phyloP scores from a whole-genome alignment of 2,888 invertebrate species.

The Andrena praecox region DNA sequence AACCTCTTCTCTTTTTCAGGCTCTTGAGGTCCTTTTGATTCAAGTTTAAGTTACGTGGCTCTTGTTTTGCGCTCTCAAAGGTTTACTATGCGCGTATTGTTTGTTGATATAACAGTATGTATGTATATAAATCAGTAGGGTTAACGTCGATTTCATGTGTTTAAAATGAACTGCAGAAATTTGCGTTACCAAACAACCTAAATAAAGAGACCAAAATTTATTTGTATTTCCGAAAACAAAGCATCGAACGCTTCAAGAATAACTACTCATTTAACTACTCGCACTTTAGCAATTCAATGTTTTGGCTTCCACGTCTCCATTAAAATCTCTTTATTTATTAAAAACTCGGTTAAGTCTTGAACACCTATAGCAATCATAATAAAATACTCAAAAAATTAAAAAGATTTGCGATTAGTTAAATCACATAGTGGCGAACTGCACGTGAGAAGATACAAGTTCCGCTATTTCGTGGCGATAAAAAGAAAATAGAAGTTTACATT shows the following conservation, averaged over 20 bases:
- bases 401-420: not conserved
- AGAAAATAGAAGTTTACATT: not conserved
- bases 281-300: not conserved
- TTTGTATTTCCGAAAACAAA: not conserved
- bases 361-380: not conserved
- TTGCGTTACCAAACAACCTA: not conserved
- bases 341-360: not conserved
- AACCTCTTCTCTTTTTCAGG: slow-evolving; percentile 21
- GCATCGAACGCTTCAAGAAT: not conserved
- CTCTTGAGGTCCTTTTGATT: not conserved
- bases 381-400: not conserved
- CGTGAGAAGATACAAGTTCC: not conserved
- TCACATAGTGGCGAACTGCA: not conserved
- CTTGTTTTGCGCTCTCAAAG: slow-evolving; percentile 30
- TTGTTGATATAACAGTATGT: too few relatives aligned
- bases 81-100: not conserved
- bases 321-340: not conserved
- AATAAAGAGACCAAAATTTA: too few relatives aligned
- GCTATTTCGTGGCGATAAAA: not conserved
- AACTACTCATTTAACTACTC: not conserved
- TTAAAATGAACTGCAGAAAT: not conserved
- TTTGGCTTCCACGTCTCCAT: not conserved
- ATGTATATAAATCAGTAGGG: too few relatives aligned
- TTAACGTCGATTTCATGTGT: too few relatives aligned
- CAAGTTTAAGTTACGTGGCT: not conserved